phyloP scores from a whole-genome alignment of 92 coral and sea anemone species.

The Zoanthus solanderi region DNA sequence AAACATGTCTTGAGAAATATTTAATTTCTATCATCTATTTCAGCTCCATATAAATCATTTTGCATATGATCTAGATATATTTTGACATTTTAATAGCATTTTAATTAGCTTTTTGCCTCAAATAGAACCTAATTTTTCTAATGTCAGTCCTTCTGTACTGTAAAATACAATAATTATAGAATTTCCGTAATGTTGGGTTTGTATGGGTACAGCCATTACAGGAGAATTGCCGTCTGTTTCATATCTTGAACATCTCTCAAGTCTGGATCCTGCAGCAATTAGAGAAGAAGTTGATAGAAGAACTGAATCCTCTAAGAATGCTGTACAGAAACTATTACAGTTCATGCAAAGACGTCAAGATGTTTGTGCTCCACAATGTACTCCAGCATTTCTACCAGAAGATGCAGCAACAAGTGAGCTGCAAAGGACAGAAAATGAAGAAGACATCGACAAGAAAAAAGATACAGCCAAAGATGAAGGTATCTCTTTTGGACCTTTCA shows the following conservation, averaged over 20 bases:
- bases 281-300: conserved; percentile 80
- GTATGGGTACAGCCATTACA: conserved; percentile 30
- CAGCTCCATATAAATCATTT: too few relatives aligned
- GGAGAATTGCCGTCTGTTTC: conserved; percentile 77
- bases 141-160: too few relatives aligned
- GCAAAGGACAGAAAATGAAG: conserved; percentile 7
- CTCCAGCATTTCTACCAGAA: conserved; percentile 16
- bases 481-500: not conserved
- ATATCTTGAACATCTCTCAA: conserved; percentile 80
- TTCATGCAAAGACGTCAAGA: conserved; percentile 76
- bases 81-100: too few relatives aligned
- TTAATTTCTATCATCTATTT: too few relatives aligned
- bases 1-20: not conserved
- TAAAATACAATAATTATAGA: not conserved
- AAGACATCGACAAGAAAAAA: conserved; percentile 27
- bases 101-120: too few relatives aligned
- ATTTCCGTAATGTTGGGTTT: not conserved
- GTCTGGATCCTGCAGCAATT: conserved; percentile 71
- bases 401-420: not conserved
- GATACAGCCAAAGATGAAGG: not conserved
- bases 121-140: too few relatives aligned
- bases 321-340: conserved; percentile 70
- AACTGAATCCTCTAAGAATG: conserved; percentile 76
- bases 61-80: too few relatives aligned
- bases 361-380: conserved; percentile 26